Evolutionary conservation across 1,140 invertebrate genomes (phyloP).

Genomic region (Trissolcus basalis): DNA sequence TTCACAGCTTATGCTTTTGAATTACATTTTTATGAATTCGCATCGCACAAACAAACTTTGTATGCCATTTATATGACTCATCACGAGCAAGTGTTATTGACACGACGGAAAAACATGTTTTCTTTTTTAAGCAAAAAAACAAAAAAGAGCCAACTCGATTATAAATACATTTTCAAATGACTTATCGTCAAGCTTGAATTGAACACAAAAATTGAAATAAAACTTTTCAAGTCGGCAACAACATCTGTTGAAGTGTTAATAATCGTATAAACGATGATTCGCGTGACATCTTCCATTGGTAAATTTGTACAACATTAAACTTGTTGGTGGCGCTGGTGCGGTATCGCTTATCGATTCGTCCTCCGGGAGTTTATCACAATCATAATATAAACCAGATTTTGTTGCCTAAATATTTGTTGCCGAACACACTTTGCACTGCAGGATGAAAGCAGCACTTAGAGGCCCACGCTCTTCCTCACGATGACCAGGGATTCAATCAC

Average conservation of each 20-base stretch:
- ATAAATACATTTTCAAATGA: too few relatives aligned
- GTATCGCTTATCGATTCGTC: slow-evolving; percentile 41
- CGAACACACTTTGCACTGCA: slow-evolving; percentile 5
- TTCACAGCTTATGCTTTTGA: slow-evolving; percentile 12
- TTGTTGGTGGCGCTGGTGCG: slow-evolving; percentile 37
- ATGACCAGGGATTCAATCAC: too few relatives aligned
- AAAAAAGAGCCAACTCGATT: too few relatives aligned
- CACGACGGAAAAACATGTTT: neutral
- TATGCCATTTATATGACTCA: slow-evolving; percentile 15
- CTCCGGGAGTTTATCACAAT: slow-evolving; percentile 9
- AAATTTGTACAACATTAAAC: slow-evolving; percentile 43
- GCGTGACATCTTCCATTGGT: slow-evolving; percentile 24
- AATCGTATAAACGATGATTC: slow-evolving; percentile 19
- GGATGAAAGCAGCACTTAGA: too few relatives aligned
- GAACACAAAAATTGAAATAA: neutral
- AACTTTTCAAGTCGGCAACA: slow-evolving; percentile 5
- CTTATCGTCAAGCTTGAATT: too few relatives aligned
- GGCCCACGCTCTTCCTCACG: too few relatives aligned
- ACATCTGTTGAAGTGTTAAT: slow-evolving; percentile 13
- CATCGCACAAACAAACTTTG: slow-evolving; percentile 8
- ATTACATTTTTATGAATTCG: slow-evolving; percentile 33
- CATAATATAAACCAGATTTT: slow-evolving; percentile 18
- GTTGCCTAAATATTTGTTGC: slow-evolving; percentile 31
- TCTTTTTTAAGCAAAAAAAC: neutral
- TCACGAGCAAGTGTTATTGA: slow-evolving; percentile 15